A percentile compares a stretch with the other conserved stretches of the same genome.
Evolutionary conservation across 1,140 invertebrate genomes (phyloP).

Genomic region (Zaprionus inermis): DNA sequence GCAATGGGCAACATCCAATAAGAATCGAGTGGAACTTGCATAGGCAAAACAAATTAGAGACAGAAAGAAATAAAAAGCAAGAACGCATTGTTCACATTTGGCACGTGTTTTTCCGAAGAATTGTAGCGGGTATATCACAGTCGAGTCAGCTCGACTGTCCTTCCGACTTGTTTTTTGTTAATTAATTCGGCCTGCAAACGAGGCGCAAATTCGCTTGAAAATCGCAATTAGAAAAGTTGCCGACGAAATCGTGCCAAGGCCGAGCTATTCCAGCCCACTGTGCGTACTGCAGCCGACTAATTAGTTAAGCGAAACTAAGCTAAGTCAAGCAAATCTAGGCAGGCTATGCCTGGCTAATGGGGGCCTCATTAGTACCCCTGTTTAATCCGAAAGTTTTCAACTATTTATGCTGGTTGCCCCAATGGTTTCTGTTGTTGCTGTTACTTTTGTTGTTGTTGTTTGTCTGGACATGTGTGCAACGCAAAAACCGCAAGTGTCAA

Average conservation of each 20-base stretch:
- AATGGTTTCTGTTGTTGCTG: conserved; percentile 5
- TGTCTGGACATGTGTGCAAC: conserved; percentile 21
- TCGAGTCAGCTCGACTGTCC: too few species aligned
- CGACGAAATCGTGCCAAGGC: conserved; percentile 24
- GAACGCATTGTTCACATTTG: too few species aligned
- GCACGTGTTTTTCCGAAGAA: too few species aligned
- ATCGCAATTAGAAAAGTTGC: conserved; percentile 25
- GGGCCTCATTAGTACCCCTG: conserved; percentile 62
- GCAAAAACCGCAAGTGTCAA: conserved; percentile 59
- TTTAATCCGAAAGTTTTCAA: conserved; percentile 53
- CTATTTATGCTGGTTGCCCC: conserved; percentile 61
- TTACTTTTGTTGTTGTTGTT: conserved; percentile 7
- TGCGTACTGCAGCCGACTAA: background rate
- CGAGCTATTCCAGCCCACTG: background rate
- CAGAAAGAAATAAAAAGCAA: too few species aligned
- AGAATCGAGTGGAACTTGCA: too few species aligned
- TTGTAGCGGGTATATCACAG: too few species aligned
- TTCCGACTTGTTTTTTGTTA: conserved; percentile 51
- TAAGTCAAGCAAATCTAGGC: background rate
- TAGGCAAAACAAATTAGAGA: too few species aligned
- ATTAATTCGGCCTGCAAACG: conserved; percentile 57
- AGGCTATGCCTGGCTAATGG: conserved; percentile 36
- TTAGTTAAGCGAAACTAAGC: conserved; percentile 1
- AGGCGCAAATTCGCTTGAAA: conserved; percentile 30
- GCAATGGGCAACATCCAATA: too few species aligned